A percentile compares a stretch with the other conserved stretches of the same genome.
Conservation (phyloP, 2,113 vertebrate species). For the Eleginops maclovinus region DNA sequence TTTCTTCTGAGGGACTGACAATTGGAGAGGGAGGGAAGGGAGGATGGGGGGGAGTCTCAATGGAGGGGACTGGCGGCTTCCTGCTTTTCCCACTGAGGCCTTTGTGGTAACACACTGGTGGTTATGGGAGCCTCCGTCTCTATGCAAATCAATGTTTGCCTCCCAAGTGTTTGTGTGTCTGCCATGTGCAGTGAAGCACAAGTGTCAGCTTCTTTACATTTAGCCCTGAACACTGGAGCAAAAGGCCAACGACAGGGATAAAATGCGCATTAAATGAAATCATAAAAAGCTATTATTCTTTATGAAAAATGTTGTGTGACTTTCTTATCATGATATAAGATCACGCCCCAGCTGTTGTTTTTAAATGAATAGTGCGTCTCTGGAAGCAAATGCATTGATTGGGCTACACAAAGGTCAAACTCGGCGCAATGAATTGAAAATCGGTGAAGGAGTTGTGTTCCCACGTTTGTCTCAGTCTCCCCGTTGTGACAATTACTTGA, state of each 20-base stretch:
- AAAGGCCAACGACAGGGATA: slow-evolving; percentile 45
- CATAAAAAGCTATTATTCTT: slow-evolving; percentile 60
- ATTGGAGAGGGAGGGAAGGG: background rate
- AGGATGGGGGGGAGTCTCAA: slow-evolving; percentile 21
- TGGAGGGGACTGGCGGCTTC: slow-evolving; percentile 50
- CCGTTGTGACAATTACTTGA: slow-evolving; percentile 75
- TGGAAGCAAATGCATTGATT: slow-evolving; percentile 64
- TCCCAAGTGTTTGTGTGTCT: slow-evolving; percentile 56
- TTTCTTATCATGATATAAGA: slow-evolving; percentile 32
- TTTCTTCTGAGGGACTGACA: slow-evolving; percentile 47
- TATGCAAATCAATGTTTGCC: slow-evolving; percentile 71
- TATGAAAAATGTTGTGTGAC: slow-evolving; percentile 32
- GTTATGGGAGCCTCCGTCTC: slow-evolving; percentile 59
- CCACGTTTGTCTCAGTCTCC: slow-evolving; percentile 59
- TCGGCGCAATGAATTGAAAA: slow-evolving; percentile 68
- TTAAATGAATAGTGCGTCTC: slow-evolving; percentile 49
- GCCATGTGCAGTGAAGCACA: slow-evolving; percentile 53
- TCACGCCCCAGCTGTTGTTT: slow-evolving; percentile 18
- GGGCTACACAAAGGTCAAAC: slow-evolving; percentile 70
- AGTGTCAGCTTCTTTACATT: slow-evolving; percentile 38
- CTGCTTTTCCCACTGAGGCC: slow-evolving; percentile 65
- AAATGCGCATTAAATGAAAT: slow-evolving; percentile 19
- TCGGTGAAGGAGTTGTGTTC: slow-evolving; percentile 67
- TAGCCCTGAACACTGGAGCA: slow-evolving; percentile 24
- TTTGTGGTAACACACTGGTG: slow-evolving; percentile 65